A percentile compares a stretch with the other conserved stretches of the same genome.
These are phyloP conservation scores for Halocynthia aurantium DNA, from an alignment of 23 tunicate species.

Conservation along the genomic window DNA sequence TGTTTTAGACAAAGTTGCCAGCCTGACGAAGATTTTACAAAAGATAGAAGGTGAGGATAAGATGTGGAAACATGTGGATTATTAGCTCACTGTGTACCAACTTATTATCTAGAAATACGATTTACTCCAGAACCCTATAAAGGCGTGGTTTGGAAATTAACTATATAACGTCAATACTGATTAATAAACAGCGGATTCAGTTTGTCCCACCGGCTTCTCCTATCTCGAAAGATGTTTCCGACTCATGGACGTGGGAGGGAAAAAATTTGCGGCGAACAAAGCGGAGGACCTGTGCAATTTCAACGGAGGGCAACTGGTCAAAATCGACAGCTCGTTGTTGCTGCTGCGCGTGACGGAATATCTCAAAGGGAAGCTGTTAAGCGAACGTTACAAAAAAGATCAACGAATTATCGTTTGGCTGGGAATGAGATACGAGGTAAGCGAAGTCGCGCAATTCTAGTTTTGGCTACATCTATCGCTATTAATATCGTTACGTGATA, in stretches of 20 bases:
- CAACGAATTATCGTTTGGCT: not conserved
- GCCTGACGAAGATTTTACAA: not conserved
- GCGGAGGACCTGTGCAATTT: slow-evolving; percentile 8
- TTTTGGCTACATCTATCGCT: too few species aligned
- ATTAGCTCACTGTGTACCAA: too few species aligned
- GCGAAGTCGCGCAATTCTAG: not conserved
- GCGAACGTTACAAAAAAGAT: not conserved
- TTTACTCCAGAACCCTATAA: not conserved
- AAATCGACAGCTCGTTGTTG: not conserved
- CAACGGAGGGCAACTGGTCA: not conserved
- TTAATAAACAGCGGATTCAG: not conserved
- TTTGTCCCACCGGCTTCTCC: not conserved
- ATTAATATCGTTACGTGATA: too few species aligned
- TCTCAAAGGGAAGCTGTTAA: not conserved
- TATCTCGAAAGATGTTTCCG: not conserved
- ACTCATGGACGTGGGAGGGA: not conserved
- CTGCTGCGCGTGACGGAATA: not conserved
- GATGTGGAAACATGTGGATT: too few species aligned
- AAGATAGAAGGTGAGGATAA: not conserved
- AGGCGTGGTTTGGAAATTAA: not conserved
- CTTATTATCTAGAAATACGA: not conserved
- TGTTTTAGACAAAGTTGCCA: slow-evolving; percentile 5
- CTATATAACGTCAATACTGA: not conserved
- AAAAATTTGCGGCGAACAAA: not conserved
- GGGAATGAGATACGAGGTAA: slow-evolving; percentile 2